phyloP scores from a whole-genome alignment of 1,140 invertebrate genomes.

The Bombus turneri region DNA sequence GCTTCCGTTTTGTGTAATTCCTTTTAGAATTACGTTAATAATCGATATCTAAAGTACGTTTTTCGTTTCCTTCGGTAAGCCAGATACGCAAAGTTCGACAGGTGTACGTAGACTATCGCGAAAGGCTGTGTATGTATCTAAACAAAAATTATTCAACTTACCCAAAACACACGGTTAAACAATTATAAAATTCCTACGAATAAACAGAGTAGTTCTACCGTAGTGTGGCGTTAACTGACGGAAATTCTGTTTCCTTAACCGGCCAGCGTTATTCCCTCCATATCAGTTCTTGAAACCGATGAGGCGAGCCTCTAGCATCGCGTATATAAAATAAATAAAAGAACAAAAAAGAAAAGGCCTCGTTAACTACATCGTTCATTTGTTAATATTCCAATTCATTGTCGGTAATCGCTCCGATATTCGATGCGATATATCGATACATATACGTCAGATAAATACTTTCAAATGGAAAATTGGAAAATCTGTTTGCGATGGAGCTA shows the following conservation, averaged over 20 bases:
- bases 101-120: no score
- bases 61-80: no score
- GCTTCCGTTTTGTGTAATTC: no score
- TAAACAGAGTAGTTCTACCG: accelerated
- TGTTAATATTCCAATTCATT: not conserved
- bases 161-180: no score
- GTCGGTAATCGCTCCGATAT: not conserved
- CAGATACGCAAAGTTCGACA: no score
- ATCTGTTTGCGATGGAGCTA: not conserved
- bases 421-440: not conserved
- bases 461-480: not conserved
- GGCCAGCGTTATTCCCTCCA: not conserved
- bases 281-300: not conserved
- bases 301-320: not conserved
- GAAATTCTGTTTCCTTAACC: not conserved
- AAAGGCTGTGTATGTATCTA: no score
- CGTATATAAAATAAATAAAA: not conserved
- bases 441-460: not conserved
- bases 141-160: no score
- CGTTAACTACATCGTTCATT: not conserved
- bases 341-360: not conserved
- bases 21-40: no score
- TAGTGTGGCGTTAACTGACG: no score
- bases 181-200: no score
- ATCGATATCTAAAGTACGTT: no score